A percentile compares a stretch with the other conserved stretches of the same genome.
Conservation (phyloP, 2,888 invertebrate genomes). For the Sminthurinus aureus region DNA sequence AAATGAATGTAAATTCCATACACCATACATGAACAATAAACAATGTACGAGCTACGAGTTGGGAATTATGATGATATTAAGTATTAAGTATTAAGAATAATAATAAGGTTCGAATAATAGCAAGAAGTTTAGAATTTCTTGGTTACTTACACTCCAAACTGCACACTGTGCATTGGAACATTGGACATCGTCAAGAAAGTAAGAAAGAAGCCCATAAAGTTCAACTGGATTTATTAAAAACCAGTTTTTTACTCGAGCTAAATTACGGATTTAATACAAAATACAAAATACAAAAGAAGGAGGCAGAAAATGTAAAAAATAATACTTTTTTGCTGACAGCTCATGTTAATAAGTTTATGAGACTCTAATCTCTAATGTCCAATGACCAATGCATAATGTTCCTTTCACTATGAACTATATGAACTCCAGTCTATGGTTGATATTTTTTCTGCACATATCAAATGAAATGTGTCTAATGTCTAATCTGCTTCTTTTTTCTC, state of each 20-base stretch:
- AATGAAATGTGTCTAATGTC: too few species aligned
- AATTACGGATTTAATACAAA: constrained; percentile 22
- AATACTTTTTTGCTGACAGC: constrained; percentile 3
- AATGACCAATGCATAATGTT: too few species aligned
- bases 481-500: too few species aligned
- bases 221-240: constrained; percentile 24
- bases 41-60: too few species aligned
- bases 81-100: not conserved
- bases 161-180: too few species aligned
- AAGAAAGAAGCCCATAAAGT: constrained; percentile 25
- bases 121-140: not conserved
- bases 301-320: not conserved
- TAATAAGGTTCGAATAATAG: too few species aligned
- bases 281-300: not conserved
- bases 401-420: too few species aligned
- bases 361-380: too few species aligned
- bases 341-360: not conserved
- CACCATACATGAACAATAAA: not conserved
- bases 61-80: not conserved
- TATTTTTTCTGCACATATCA: too few species aligned
- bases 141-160: not conserved
- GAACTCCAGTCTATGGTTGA: too few species aligned
- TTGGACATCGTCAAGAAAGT: not conserved
- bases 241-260: constrained; percentile 29
- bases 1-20: not conserved